A percentile compares a stretch with the other conserved stretches of the same genome.
phyloP scores from a whole-genome alignment of 2,797 vertebrate species.

The Hydrocynus forskahlii region DNA sequence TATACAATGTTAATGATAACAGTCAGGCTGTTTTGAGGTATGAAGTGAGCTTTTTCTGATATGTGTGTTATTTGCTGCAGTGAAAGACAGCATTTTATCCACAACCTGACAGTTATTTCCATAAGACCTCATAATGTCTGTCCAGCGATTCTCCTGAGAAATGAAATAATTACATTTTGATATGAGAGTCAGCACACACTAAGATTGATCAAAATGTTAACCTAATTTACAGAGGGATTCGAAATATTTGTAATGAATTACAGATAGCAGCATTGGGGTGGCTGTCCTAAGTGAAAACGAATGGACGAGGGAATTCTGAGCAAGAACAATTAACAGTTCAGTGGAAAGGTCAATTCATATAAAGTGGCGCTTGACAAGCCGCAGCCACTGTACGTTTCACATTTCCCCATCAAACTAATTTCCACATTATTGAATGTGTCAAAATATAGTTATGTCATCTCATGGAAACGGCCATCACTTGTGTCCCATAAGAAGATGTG shows the following conservation, averaged over 20 bases:
- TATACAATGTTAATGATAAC: not conserved
- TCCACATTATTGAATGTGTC: conserved; percentile 3
- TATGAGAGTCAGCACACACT: conserved; percentile 60
- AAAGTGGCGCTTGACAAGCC: conserved; percentile 40
- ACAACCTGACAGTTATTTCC: conserved; percentile 39
- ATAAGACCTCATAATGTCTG: conserved; percentile 51
- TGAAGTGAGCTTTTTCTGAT: not conserved
- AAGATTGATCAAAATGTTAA: conserved; percentile 73
- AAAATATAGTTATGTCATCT: conserved; percentile 30
- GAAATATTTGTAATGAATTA: conserved; percentile 57
- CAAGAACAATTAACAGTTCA: conserved; percentile 50
- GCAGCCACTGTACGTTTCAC: conserved; percentile 30
- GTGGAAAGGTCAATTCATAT: conserved; percentile 55
- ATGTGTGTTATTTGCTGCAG: conserved; percentile 22
- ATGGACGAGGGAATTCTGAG: conserved; percentile 22
- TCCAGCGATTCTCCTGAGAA: conserved; percentile 37
- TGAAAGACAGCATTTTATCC: conserved; percentile 48
- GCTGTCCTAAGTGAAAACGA: conserved; percentile 47
- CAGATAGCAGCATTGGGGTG: conserved; percentile 46
- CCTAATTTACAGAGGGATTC: conserved; percentile 67
- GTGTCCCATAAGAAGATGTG: conserved; percentile 1
- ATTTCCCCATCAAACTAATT: conserved; percentile 35
- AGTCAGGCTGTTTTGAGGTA: conserved; percentile 9
- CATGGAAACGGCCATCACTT: conserved; percentile 9
- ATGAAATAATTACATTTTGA: conserved; percentile 73